Percentiles rank a stretch among this genome's conserved stretches.
Evolutionary conservation across 1,140 invertebrate species (phyloP).

Genomic region (Neotoxoptera formosana): DNA sequence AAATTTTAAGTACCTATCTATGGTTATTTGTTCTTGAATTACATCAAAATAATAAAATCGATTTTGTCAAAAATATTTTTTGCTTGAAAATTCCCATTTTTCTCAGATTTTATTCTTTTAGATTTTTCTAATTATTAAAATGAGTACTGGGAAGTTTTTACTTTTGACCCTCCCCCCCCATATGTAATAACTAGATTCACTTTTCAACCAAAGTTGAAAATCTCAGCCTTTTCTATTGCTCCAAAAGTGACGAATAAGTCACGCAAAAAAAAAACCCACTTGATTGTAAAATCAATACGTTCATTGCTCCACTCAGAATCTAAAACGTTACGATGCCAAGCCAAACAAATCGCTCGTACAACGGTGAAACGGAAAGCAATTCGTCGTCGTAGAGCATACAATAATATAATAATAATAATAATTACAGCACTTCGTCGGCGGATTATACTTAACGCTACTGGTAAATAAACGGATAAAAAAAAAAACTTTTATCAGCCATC

Average conservation of each 20-base stretch:
- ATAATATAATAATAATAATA: neutral
- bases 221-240: neutral
- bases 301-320: neutral
- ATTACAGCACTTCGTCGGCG: neutral
- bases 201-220: neutral
- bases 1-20: too few species aligned
- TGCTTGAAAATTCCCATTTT: accelerated
- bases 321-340: neutral
- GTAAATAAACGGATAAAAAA: neutral
- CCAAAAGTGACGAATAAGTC: neutral
- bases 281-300: neutral
- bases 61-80: neutral
- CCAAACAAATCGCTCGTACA: neutral
- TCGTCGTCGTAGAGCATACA: neutral
- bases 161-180: accelerated
- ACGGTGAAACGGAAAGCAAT: neutral
- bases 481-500: neutral
- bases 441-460: neutral
- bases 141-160: neutral
- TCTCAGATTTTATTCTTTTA: too few species aligned
- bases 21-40: neutral
- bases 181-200: neutral
- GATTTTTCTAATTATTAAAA: neutral
- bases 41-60: neutral
- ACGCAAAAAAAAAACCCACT: neutral